Conservation (phyloP, 2,113 vertebrate species). For the Psammodynastes pulverulentus region DNA sequence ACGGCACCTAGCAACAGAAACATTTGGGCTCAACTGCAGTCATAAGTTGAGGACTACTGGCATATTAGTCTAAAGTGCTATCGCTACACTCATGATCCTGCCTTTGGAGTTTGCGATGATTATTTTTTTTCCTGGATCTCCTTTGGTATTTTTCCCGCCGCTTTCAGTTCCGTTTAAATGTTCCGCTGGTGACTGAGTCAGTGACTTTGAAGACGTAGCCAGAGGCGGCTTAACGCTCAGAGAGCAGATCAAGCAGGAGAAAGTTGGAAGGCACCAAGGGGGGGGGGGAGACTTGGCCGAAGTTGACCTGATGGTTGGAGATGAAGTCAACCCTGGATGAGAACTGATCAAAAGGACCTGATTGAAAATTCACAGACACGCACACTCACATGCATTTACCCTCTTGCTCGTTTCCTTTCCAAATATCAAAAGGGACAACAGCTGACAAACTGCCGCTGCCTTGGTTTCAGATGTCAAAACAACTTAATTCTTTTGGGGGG, state of each 20-base stretch:
- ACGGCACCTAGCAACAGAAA: no score
- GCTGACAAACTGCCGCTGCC: slow-evolving; percentile 53
- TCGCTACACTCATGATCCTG: neutral
- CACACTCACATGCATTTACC: slow-evolving; percentile 26
- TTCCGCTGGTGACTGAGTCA: neutral
- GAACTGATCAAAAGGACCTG: neutral
- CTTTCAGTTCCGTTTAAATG: neutral
- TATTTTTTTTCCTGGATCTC: neutral
- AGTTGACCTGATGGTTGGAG: neutral
- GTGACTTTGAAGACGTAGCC: neutral
- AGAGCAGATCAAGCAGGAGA: neutral
- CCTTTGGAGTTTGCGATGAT: neutral
- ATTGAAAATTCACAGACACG: neutral
- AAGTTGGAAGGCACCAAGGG: neutral
- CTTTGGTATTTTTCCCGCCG: neutral
- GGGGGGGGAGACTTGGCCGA: no score
- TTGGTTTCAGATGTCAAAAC: slow-evolving; percentile 57
- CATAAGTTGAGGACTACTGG: neutral
- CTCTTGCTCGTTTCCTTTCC: slow-evolving; percentile 35
- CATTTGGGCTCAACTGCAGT: no score
- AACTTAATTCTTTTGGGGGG: slow-evolving; percentile 40
- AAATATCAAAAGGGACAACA: slow-evolving; percentile 30
- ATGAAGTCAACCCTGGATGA: neutral
- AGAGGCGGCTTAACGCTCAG: neutral
- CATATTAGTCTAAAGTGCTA: neutral